These are phyloP conservation scores for Danio jaintianensis DNA, from an alignment of 2,797 vertebrate genomes.

Conservation along the genomic window DNA sequence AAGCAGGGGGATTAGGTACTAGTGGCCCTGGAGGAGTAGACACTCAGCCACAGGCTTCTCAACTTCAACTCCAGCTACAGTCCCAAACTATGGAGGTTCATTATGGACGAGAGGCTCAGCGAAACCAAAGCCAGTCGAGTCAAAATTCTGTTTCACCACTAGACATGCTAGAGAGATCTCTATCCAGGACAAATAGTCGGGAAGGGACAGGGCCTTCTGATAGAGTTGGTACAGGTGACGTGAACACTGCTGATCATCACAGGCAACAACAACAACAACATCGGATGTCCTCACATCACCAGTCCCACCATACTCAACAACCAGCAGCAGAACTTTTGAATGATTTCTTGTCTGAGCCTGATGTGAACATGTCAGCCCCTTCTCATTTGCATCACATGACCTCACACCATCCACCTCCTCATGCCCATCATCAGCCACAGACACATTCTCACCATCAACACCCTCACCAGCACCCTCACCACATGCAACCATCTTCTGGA, in stretches of 20 bases:
- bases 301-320: slow-evolving; percentile 71
- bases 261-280: slow-evolving; percentile 69
- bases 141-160: slow-evolving; percentile 79
- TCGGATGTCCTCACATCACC: slow-evolving; percentile 71
- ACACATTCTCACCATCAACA: slow-evolving; percentile 73
- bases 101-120: slow-evolving; percentile 71
- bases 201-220: slow-evolving; percentile 68
- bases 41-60: slow-evolving; percentile 77
- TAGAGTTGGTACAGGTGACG: slow-evolving; percentile 68
- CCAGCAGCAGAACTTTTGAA: slow-evolving; percentile 74
- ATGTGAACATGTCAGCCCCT: slow-evolving; percentile 72
- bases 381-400: slow-evolving; percentile 77
- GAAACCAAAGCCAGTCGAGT: slow-evolving; percentile 70
- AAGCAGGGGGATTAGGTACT: slow-evolving; percentile 63
- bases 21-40: slow-evolving; percentile 62
- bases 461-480: slow-evolving; percentile 67
- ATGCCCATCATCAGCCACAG: slow-evolving; percentile 71
- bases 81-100: slow-evolving; percentile 79
- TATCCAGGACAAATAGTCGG: slow-evolving; percentile 71
- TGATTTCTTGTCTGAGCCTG: slow-evolving; percentile 77
- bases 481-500: slow-evolving; percentile 57
- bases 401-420: slow-evolving; percentile 67
- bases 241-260: slow-evolving; percentile 68
- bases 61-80: slow-evolving; percentile 83
- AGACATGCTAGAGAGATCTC: slow-evolving; percentile 78